A percentile compares a stretch with the other conserved stretches of the same genome.
Conservation (phyloP, 1,140 invertebrate genomes). For the Adelges cooleyi region DNA sequence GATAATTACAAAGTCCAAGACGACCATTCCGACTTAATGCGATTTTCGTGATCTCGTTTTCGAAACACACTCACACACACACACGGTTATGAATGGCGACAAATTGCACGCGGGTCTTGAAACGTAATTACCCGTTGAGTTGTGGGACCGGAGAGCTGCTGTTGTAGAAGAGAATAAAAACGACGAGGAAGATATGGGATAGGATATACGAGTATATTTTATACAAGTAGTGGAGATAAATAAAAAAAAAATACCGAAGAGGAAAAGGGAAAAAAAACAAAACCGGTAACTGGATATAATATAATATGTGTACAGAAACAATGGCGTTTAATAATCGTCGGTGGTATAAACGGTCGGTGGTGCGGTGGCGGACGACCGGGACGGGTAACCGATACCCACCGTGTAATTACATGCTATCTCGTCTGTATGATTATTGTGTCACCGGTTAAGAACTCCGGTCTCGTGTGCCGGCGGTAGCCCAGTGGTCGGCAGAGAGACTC, state of each 20-base stretch:
- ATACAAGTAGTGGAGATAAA: background rate
- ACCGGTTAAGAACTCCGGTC: conserved; percentile 11
- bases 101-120: conserved; percentile 17
- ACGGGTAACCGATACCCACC: conserved; percentile 28
- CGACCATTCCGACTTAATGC: conserved; percentile 13
- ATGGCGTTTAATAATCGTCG: conserved; percentile 25
- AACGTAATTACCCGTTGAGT: conserved; percentile 18
- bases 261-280: background rate
- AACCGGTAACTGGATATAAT: conserved; percentile 27
- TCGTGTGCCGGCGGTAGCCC: background rate
- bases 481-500: conserved; percentile 21
- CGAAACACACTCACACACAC: too few relatives aligned
- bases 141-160: conserved; percentile 27
- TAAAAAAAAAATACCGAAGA: background rate
- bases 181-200: background rate
- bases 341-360: conserved; percentile 18
- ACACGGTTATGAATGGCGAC: conserved; percentile 27
- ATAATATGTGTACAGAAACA: conserved; percentile 16
- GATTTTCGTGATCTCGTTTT: conserved; percentile 26
- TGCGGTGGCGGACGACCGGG: background rate
- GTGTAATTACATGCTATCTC: conserved; percentile 24
- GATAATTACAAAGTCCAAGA: too few relatives aligned
- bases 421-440: conserved; percentile 26
- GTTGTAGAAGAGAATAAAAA: background rate
- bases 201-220: background rate